A percentile compares a stretch with the other conserved stretches of the same genome.
Conservation (phyloP, 1,140 invertebrate species). For the Formica selysi region DNA sequence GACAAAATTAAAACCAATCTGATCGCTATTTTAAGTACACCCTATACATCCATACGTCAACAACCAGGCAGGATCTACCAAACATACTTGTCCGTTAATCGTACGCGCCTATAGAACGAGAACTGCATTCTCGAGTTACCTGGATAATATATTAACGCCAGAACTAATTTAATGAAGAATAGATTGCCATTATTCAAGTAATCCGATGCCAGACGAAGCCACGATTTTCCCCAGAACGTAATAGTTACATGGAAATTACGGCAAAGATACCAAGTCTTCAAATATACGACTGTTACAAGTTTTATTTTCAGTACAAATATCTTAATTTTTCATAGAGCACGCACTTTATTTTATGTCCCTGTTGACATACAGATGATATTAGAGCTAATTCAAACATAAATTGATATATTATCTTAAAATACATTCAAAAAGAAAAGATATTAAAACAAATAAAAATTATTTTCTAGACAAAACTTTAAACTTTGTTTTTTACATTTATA, state of each 20-base stretch:
- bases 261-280: background rate
- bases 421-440: too few species aligned
- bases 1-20: background rate
- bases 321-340: background rate
- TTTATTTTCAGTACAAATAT: background rate
- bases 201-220: constrained; percentile 68
- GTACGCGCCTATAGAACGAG: constrained; percentile 50
- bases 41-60: background rate
- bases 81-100: constrained; percentile 62
- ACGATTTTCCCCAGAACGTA: background rate
- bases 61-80: constrained; percentile 39
- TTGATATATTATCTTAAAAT: too few species aligned
- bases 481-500: too few species aligned
- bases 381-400: too few species aligned
- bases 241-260: constrained; percentile 1
- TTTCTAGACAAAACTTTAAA: too few species aligned
- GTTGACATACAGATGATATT: too few species aligned
- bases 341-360: too few species aligned
- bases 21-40: background rate
- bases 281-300: background rate
- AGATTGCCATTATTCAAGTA: constrained; percentile 71
- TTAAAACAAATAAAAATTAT: too few species aligned
- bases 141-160: constrained; percentile 71
- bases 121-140: constrained; percentile 68
- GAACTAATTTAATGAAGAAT: constrained; percentile 77